A percentile compares a stretch with the other conserved stretches of the same genome.
These are phyloP conservation scores for Apostichopus leukothele DNA, from an alignment of 53 echinoderm and acorn worm species.

Conservation along the genomic window DNA sequence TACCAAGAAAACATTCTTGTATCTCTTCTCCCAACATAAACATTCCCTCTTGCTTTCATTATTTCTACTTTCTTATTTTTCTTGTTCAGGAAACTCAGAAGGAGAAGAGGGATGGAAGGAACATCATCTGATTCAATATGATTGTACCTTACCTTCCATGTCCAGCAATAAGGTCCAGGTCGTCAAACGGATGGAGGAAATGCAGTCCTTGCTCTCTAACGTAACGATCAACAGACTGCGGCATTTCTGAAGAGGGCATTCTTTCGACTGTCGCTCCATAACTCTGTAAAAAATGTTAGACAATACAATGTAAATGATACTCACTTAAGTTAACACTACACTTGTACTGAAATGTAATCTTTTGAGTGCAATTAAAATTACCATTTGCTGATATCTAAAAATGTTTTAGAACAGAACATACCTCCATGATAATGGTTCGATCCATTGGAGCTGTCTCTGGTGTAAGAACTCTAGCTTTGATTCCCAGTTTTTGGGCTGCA, in stretches of 20 bases:
- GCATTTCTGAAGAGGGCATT: constrained; percentile 44
- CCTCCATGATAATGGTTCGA: constrained; percentile 62
- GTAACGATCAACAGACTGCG: constrained; percentile 51
- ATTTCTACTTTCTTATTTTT: too few relatives aligned
- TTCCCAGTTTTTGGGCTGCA: constrained; percentile 48
- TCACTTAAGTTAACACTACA: too few relatives aligned
- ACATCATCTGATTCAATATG: neutral
- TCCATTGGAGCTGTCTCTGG: constrained; percentile 67
- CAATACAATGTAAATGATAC: neutral
- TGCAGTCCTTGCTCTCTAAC: constrained; percentile 67
- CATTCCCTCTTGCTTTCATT: too few relatives aligned
- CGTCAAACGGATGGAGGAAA: constrained; percentile 77
- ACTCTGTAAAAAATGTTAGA: constrained; percentile 44
- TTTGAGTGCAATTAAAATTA: neutral
- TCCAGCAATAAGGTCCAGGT: constrained; percentile 63
- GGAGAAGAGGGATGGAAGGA: too few relatives aligned
- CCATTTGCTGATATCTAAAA: neutral
- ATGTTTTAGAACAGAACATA: constrained; percentile 6
- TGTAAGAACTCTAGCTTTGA: constrained; percentile 57
- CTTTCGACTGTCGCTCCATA: constrained; percentile 67
- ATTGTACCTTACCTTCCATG: constrained; percentile 59
- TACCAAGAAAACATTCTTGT: too few relatives aligned
- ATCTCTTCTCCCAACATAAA: too few relatives aligned
- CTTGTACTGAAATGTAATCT: too few relatives aligned
- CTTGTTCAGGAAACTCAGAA: too few relatives aligned